Evolutionary conservation across 92 coral and sea anemone species (phyloP), one percentile per base, ranked within the genome.

Genomic region (Phymanthus crucifer): DNA sequence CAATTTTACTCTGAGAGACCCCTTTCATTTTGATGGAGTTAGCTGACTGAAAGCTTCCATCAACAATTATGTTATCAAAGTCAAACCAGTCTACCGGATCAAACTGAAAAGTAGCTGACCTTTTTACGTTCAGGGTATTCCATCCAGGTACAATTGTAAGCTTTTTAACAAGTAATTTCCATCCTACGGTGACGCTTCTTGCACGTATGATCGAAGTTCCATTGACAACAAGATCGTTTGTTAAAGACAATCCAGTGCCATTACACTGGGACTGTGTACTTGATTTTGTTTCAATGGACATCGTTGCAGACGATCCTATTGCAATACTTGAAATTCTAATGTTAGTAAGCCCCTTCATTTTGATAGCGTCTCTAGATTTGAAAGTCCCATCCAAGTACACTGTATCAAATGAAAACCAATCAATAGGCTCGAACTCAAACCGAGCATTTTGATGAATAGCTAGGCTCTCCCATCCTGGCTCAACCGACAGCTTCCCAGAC

Each of bases 111-210:
- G 21, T 70, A 1, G 84, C 89, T 17, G 71, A 33, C n/a, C 40
- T 47, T 3, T 82, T 80, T 8, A 85, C 43, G 18, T 67, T 40
- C 21, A 85, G 73, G 32, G 79, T 56, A 6, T 80, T 77, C 89
- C 89, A 85, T 66, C 89, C 89, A 14, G 89, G 89, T 27, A 73
- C 70, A 47, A 80, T 85, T 40, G 65, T 71, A 52, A 85, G 37
- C 34, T 79, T 80, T 32, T 80, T 73, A 4, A 78, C 84, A 31
- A 47, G 38, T 76, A 77, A 65, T 1, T 66, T 74, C 35, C 85
- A 80, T 31, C 47, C n/a, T n/a, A n/a, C n/a, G n/a, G n/a, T n/a
- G n/a, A n/a, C n/a, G n/a, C n/a, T n/a, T n/a, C n/a, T n/a, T 73
- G 85, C 77, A 23, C 84, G 84, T 32, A 76, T 84, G 31, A 80